Conservation (phyloP, 2,888 invertebrate genomes). For the Rhagium mordax region DNA sequence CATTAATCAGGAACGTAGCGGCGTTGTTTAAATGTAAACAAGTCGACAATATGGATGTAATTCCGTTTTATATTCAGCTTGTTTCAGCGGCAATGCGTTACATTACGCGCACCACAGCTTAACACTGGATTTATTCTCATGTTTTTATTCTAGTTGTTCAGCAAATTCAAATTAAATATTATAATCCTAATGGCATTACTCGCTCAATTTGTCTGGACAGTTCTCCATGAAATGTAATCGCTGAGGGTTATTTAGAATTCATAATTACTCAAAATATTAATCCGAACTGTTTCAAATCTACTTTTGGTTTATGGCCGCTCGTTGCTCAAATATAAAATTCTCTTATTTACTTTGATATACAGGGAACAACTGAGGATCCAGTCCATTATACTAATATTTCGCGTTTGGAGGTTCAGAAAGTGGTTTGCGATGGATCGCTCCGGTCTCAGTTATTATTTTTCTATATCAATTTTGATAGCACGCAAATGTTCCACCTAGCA, state of each 20-base stretch:
- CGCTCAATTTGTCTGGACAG: conserved; percentile 10
- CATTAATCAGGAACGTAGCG: conserved; percentile 50
- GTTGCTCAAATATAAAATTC: neutral
- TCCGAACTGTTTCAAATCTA: neutral
- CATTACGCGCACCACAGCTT: conserved; percentile 11
- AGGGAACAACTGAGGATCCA: too few species aligned
- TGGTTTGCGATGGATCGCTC: too few species aligned
- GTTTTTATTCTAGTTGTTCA: conserved; percentile 18
- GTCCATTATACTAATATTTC: too few species aligned
- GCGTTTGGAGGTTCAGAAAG: too few species aligned
- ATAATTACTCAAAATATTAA: neutral
- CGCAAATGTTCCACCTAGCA: too few species aligned
- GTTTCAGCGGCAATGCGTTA: conserved; percentile 29
- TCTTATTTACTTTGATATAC: neutral
- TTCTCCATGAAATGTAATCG: neutral
- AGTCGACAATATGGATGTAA: conserved; percentile 50
- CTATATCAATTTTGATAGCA: too few species aligned
- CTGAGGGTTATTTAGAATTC: neutral
- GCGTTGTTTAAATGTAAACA: conserved; percentile 51
- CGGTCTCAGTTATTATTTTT: too few species aligned
- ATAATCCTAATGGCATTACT: conserved; percentile 13
- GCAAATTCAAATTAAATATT: conserved; percentile 20
- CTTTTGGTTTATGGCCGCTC: neutral
- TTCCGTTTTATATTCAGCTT: conserved; percentile 49
- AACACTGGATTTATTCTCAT: conserved; percentile 19